These are phyloP conservation scores for Podarcis cretensis DNA, from an alignment of 2,113 vertebrate genomes.

Conservation along the genomic window DNA sequence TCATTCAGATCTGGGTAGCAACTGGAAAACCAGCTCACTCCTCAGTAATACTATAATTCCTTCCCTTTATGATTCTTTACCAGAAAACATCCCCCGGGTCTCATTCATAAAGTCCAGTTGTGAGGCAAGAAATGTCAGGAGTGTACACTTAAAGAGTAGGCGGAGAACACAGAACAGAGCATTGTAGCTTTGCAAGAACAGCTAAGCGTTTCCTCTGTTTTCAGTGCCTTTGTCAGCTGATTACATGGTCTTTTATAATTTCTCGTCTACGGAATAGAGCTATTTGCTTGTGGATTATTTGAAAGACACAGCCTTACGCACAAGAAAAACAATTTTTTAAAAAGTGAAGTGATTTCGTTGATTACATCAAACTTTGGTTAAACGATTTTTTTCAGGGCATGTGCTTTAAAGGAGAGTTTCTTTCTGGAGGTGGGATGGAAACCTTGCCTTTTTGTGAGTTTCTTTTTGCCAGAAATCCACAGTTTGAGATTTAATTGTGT, in stretches of 20 bases:
- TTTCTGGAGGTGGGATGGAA: constrained; percentile 38
- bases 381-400: constrained; percentile 22
- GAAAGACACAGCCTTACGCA: constrained; percentile 79
- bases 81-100: constrained; percentile 69
- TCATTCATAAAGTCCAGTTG: constrained; percentile 82
- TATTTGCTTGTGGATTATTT: constrained; percentile 86
- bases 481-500: background rate
- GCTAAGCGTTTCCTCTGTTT: constrained; percentile 77
- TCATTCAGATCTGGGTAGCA: constrained; percentile 64
- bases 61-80: constrained; percentile 68
- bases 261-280: constrained; percentile 79
- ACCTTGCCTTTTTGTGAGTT: background rate
- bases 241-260: constrained; percentile 89
- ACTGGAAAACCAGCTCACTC: constrained; percentile 60
- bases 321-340: constrained; percentile 77
- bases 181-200: constrained; percentile 76
- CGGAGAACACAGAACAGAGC: constrained; percentile 73
- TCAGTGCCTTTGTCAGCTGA: constrained; percentile 86
- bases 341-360: constrained; percentile 65
- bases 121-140: constrained; percentile 79
- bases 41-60: constrained; percentile 56
- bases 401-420: constrained; percentile 30
- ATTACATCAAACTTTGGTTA: constrained; percentile 60
- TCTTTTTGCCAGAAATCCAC: background rate
- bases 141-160: constrained; percentile 76